Conservation (phyloP, 1,140 invertebrate genomes). For the Nasonia giraulti region DNA sequence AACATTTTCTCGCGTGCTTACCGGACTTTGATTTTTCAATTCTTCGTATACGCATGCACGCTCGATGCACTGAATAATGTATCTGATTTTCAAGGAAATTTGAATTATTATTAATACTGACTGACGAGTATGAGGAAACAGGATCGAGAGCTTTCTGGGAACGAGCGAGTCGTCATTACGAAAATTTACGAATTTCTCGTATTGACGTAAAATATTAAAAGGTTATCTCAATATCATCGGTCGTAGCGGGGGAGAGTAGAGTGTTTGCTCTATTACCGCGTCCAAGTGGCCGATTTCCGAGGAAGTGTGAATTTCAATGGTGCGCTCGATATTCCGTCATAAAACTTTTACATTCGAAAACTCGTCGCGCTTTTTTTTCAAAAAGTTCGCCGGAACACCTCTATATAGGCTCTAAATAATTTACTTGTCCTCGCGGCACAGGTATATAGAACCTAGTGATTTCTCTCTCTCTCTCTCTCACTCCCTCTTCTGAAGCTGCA, state of each 20-base stretch:
- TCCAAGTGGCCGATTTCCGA: background rate
- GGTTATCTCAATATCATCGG: conserved; percentile 15
- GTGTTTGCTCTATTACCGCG: background rate
- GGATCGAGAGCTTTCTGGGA: too few relatives aligned
- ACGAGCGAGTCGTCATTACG: background rate
- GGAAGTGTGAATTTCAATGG: background rate
- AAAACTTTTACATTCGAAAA: background rate
- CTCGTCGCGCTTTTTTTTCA: background rate
- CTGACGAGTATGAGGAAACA: too few relatives aligned
- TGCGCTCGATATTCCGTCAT: background rate
- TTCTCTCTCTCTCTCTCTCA: background rate
- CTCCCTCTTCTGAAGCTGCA: conserved; percentile 47
- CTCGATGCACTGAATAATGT: background rate
- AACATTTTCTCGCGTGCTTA: background rate
- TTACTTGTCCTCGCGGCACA: conserved; percentile 18
- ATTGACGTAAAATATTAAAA: conserved; percentile 8
- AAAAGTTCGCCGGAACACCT: background rate
- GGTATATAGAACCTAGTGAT: conserved; percentile 19
- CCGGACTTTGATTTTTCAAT: background rate
- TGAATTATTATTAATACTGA: background rate
- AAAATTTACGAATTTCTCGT: background rate
- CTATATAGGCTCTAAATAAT: conserved; percentile 26
- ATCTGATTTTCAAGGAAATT: background rate
- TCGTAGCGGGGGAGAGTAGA: too few relatives aligned
- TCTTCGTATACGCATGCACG: too few relatives aligned